Conservation (phyloP, 2,888 invertebrate genomes). For the Cartodere bifasciata region DNA sequence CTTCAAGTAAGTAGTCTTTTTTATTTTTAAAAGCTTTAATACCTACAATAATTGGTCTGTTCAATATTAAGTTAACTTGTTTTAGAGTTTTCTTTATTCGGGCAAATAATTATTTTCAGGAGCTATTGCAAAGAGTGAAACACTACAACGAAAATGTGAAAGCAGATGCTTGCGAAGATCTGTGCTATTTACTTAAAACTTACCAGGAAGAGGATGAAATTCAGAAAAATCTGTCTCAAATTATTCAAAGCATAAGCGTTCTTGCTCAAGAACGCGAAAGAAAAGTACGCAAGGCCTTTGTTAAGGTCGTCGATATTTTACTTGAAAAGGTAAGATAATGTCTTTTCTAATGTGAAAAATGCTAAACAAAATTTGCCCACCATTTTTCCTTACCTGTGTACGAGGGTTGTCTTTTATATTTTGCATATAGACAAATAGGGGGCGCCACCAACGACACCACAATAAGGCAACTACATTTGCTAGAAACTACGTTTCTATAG, state of each 20-base stretch:
- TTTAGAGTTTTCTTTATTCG: constrained; percentile 4
- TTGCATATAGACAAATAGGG: too few species aligned
- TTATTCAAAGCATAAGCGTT: constrained; percentile 56
- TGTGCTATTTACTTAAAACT: constrained; percentile 43
- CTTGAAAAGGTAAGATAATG: constrained; percentile 30
- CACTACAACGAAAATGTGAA: constrained; percentile 63
- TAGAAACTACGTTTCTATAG: too few species aligned
- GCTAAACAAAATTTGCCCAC: too few species aligned
- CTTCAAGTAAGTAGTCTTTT: constrained; percentile 40
- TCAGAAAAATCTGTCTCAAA: constrained; percentile 41
- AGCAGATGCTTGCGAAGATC: constrained; percentile 48
- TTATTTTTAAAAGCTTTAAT: neutral
- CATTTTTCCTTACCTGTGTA: too few species aligned
- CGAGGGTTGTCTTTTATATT: too few species aligned
- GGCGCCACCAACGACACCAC: too few species aligned
- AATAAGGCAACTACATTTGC: too few species aligned
- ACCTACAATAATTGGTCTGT: neutral
- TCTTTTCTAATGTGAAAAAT: too few species aligned
- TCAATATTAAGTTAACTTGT: constrained; percentile 3
- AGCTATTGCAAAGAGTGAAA: constrained; percentile 53
- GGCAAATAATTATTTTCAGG: constrained; percentile 33
- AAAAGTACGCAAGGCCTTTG: constrained; percentile 42
- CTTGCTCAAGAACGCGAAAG: constrained; percentile 62
- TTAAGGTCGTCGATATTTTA: constrained; percentile 42
- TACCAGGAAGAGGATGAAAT: constrained; percentile 32